Evolutionary conservation across 2,888 invertebrate genomes (phyloP), one percentile per base, ranked within the genome.

Genomic region (Chrysolina haemoptera): DNA sequence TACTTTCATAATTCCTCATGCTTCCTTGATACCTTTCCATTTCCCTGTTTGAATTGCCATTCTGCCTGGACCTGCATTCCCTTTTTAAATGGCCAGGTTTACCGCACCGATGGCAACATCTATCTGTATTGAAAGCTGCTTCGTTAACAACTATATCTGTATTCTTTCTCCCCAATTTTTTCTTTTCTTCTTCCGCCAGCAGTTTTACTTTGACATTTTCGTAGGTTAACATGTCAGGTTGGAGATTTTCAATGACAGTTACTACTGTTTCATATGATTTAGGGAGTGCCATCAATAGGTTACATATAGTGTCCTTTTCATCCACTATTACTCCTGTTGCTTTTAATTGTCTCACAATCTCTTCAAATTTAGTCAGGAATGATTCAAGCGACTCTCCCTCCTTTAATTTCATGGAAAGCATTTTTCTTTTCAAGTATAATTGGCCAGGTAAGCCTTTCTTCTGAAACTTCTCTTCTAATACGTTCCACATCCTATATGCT

Each of bases 241-340:
- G 53, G 55, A 75, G 64, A 70, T 78, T 79, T 75, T 77, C 79
- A 22, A 77, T 73, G 9, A 78, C 71, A 18, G 78, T 72, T 4
- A 76, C 74, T 11, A 78, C 69, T 16, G 76, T 79, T 55, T 79
- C 78, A 70, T 74, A 79, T 11, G 78, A 73, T 40, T 74, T 75
- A 41, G 76, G 79, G 43, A 78, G 62, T n/a, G 64, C 59, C n/a
- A n/a, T n/a, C n/a, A n/a, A n/a, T n/a, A n/a, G n/a, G n/a, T n/a
- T n/a, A n/a, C n/a, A n/a, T n/a, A n/a, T n/a, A n/a, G n/a, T n/a
- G n/a, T n/a, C n/a, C n/a, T n/a, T n/a, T n/a, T n/a, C 62, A 78
- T 64, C 64, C n/a, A 43, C 18, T 9, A 14, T 12, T 18, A 64
- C 46, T 12, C 46, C 64, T 43, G 64, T 10, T 6, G 27, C 46